phyloP scores from a whole-genome alignment of 2,113 vertebrate species.

The Eurypyga helias region DNA sequence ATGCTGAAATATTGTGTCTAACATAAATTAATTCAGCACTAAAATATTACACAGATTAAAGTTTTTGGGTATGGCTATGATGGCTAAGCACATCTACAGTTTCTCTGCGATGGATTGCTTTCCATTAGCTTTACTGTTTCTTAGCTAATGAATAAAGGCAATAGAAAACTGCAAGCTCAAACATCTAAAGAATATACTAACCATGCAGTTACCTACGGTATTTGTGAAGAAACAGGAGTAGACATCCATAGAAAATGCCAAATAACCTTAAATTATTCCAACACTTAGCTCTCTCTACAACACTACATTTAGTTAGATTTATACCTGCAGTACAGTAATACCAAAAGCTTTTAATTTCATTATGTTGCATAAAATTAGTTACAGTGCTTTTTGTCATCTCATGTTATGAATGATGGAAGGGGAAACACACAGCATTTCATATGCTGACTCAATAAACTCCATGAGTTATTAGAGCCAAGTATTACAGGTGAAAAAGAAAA shows the following conservation, averaged over 20 bases:
- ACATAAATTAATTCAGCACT: background rate
- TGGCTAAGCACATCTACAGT: background rate
- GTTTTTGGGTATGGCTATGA: background rate
- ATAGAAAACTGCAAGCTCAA: conserved; percentile 34
- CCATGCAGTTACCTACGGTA: background rate
- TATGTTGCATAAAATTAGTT: conserved; percentile 56
- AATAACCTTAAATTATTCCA: conserved; percentile 41
- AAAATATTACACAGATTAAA: conserved; percentile 3
- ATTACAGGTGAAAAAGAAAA: background rate
- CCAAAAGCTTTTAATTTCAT: conserved; percentile 57
- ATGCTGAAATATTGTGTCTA: background rate
- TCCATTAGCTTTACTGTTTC: conserved; percentile 30
- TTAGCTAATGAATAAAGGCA: conserved; percentile 25
- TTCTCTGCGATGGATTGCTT: background rate
- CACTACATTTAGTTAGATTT: conserved; percentile 43
- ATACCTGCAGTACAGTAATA: conserved; percentile 22
- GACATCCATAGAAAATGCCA: background rate
- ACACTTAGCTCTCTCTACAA: conserved; percentile 11
- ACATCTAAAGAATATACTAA: conserved; percentile 10
- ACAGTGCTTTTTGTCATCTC: conserved; percentile 32
- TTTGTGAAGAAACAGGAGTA: conserved; percentile 40
- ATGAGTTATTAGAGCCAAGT: background rate
- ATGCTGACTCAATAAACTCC: conserved; percentile 17
- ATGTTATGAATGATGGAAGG: conserved; percentile 13
- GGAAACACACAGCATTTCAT: background rate